phyloP scores from a whole-genome alignment of 2,113 vertebrate genomes.

The Noturus placidus region DNA sequence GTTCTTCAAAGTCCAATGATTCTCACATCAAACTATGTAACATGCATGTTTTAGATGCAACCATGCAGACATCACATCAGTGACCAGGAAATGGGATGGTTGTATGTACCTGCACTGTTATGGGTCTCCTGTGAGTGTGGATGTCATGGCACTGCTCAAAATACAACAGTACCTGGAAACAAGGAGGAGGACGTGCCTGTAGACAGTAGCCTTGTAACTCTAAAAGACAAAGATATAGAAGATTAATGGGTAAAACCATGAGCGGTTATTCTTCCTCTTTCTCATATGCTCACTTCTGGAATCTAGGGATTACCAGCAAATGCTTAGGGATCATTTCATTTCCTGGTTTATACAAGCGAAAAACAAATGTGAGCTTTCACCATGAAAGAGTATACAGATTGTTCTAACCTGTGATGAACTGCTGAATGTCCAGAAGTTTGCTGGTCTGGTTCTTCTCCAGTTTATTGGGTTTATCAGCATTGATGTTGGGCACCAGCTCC shows the following conservation, averaged over 20 bases:
- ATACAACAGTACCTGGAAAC: constrained; percentile 85
- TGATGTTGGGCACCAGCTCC: constrained; percentile 79
- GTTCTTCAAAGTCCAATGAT: neutral
- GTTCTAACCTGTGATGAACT: constrained; percentile 85
- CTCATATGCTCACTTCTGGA: neutral
- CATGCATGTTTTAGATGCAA: neutral
- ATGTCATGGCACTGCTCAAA: constrained; percentile 92
- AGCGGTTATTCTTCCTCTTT: neutral
- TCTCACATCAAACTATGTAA: neutral
- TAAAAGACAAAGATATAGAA: constrained; percentile 58
- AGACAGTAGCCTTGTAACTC: constrained; percentile 87
- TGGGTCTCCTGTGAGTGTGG: constrained; percentile 83
- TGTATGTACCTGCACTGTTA: constrained; percentile 84
- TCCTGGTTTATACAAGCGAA: neutral
- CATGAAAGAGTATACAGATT: neutral
- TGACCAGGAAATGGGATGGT: neutral
- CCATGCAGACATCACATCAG: neutral
- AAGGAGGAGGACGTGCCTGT: constrained; percentile 80
- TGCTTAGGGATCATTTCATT: neutral
- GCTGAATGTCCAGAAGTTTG: constrained; percentile 91
- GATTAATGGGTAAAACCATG: neutral
- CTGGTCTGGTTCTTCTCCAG: constrained; percentile 87
- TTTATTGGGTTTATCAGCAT: constrained; percentile 83
- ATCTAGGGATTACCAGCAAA: neutral
- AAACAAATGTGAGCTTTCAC: neutral